Base-by-base conservation (phyloP, 1,140 invertebrate genomes). In the Nebria ingens region DNA sequence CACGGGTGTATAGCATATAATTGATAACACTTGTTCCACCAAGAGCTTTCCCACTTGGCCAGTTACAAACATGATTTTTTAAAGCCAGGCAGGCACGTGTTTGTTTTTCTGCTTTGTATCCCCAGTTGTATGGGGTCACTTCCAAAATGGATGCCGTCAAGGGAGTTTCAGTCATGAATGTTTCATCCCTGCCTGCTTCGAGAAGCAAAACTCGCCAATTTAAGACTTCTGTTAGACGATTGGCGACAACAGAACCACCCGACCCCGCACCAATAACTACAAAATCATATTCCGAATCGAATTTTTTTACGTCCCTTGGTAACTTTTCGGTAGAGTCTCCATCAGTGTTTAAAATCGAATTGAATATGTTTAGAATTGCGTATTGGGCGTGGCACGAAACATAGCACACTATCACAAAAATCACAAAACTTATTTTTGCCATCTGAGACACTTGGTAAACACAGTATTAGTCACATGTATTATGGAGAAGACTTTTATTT, bases 1-100 rank as follows among this genome's bases (percentile, higher is more conserved):
- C 86, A 51, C 87, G 72, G 40, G 84, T 82, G 60, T 89, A 88
- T 1, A 89, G 84, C 80, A 89, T 79, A 64, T 90, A 93, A 71
- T 89, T 90, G 9, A 89, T 78, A 1, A 87, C 79, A 40, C 84
- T 88, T 1, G 84, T 85, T 1, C 87, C 87, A 1, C 87, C 87
- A 1, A 89, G 64, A 1, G 81, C 84, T 73, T 83, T 86, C 0
- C 87, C 87, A 23, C 84, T 73, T 0, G 83, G 81, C 75, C 85
- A 77, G 57, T 81, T 83, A 65, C 87, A 89, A 0, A 83, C 79
- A 1, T 79, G 78, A 20, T 78, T 76, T 54, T 76, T 76, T 62
- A 87, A 62, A 15, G 79, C 80, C 21, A 80, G 73, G 59, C 87
- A 89, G 2, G 83, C 82, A 52, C 77, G 79, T 19, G 72, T 61